phyloP scores from a whole-genome alignment of 2,797 vertebrate genomes.

The Lateolabrax maculatus region DNA sequence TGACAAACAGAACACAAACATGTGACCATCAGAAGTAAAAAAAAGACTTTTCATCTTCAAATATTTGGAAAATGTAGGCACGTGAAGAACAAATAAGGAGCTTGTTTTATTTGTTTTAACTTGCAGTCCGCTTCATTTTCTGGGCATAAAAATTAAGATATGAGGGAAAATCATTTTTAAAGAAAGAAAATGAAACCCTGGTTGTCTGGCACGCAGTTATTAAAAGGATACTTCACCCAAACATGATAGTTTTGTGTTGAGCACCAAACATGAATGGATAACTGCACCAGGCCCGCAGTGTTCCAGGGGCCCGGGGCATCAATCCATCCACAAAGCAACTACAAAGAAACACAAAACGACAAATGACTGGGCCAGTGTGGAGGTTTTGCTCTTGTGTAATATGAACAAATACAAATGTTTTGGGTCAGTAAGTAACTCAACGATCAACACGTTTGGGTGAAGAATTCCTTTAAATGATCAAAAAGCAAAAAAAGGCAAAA shows the following conservation, averaged over 20 bases:
- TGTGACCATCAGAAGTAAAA: not conserved
- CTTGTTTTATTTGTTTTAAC: not conserved
- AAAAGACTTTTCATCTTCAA: not conserved
- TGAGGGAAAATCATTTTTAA: not conserved
- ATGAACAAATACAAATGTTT: not conserved
- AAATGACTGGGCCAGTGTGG: not conserved
- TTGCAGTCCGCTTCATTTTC: slow-evolving; percentile 44
- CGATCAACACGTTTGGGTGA: not conserved
- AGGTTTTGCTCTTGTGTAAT: not conserved
- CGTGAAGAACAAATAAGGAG: not conserved
- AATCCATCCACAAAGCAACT: not conserved
- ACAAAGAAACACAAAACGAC: not conserved
- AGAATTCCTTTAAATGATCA: not conserved
- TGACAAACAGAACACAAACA: not conserved
- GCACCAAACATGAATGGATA: not conserved
- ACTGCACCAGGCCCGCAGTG: too few relatives aligned
- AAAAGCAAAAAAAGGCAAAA: too few relatives aligned
- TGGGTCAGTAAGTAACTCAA: not conserved
- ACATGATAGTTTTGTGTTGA: not conserved
- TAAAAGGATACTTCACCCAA: slow-evolving; percentile 3
- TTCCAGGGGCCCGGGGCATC: too few relatives aligned
- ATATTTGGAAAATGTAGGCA: not conserved
- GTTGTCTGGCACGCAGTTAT: not conserved
- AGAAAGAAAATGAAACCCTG: not conserved
- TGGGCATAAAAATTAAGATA: slow-evolving; percentile 34